A percentile compares a stretch with the other conserved stretches of the same genome.
Evolutionary conservation across 2,797 vertebrate species (phyloP).

Genomic region (Trachops cirrhosus): DNA sequence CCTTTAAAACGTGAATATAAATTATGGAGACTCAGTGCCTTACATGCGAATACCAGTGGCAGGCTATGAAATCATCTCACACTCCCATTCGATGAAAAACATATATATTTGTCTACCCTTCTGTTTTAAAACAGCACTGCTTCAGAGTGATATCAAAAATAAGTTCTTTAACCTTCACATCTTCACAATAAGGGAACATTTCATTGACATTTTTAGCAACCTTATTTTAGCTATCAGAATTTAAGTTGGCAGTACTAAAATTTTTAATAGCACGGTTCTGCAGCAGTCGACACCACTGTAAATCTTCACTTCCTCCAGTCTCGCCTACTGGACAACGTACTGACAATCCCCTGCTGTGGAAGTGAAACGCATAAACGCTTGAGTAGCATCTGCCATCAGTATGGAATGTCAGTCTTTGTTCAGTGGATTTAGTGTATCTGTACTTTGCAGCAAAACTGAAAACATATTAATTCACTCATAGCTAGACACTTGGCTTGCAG

Average conservation of each 20-base stretch:
- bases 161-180: neutral
- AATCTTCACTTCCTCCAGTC: neutral
- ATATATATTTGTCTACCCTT: neutral
- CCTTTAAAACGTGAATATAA: slow-evolving; percentile 8
- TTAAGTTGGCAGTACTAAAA: neutral
- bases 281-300: neutral
- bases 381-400: neutral
- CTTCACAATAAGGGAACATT: neutral
- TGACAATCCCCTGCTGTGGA: neutral
- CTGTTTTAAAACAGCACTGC: neutral
- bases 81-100: neutral
- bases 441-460: neutral
- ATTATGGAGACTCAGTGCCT: neutral
- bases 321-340: neutral
- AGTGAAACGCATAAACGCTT: neutral
- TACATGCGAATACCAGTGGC: neutral
- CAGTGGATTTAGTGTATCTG: neutral
- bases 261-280: neutral
- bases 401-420: neutral
- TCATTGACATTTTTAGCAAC: neutral
- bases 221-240: neutral
- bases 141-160: neutral
- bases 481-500: neutral
- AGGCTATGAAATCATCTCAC: neutral
- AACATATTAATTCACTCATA: neutral